Base-by-base conservation (phyloP, 2,113 vertebrate genomes). In the Apteryx mantelli region DNA sequence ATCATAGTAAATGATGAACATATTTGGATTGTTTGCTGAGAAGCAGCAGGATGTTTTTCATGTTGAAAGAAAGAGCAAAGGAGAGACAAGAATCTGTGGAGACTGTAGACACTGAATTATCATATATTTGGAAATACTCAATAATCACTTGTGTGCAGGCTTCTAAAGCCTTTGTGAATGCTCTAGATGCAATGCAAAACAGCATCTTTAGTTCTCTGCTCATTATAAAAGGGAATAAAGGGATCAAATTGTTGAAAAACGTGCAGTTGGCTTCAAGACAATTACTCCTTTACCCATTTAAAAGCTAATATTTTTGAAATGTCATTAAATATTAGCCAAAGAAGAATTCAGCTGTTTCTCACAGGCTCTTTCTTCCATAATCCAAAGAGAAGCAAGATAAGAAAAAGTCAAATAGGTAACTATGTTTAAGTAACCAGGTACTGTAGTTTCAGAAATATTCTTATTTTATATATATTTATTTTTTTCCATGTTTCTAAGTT, bases 41-140 rank as follows among this genome's bases (percentile, higher is more conserved):
- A 93, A 97, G 80, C 89, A 97, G 86, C 50, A 91, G 89, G 73
- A 89, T 56, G 30, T 68, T 74, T 89, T 97, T 96, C 16, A 25
- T 73, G 34, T 79, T 94, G 95, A 96, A 97, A 95, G 78, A 78
- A 95, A 88, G 65, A 25, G 11, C 40, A 69, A 93, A 56, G 75
- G 28, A 83, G 92, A 94, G 61, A 82, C 74, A 91, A 87, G 52
- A 21, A 91, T 96, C 92, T 80, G 38, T 93, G 86, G 94, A 97
- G 81, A 82, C 4, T 58, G 40, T 75, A 97, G 70, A 78, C 18
- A 42, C 38, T 44, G 50, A 93, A 94, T 82, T 96, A 95, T 60
- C 86, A 94, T 95, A 55, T 92, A 86, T 97, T 96, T 85, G 79
- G 74, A 89, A 96, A 94, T 85, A 95, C 42, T 91, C 70, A 91